Conservation (phyloP, 2,888 invertebrate species). For the Steinernema carpocapsae region DNA sequence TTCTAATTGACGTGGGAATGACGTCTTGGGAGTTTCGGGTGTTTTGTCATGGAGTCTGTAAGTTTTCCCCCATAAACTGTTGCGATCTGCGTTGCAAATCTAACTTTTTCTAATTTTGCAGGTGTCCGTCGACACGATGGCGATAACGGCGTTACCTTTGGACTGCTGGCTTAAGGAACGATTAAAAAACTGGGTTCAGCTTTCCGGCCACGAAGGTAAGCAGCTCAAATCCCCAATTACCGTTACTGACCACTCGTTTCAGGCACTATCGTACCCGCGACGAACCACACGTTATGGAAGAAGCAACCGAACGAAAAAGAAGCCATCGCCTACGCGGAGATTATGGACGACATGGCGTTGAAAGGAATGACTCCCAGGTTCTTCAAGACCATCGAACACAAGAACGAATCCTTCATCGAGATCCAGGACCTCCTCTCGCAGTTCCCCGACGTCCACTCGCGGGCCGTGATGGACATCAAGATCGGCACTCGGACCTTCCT, state of each 20-base stretch:
- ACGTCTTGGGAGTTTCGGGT: conserved; percentile 28
- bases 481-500: conserved; percentile 94
- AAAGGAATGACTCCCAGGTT: conserved; percentile 70
- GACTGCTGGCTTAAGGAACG: conserved; percentile 68
- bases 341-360: conserved; percentile 64
- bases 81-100: background rate
- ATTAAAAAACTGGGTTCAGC: conserved; percentile 66
- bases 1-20: conserved; percentile 31
- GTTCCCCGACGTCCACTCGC: conserved; percentile 86
- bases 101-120: conserved; percentile 42
- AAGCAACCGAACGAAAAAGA: conserved; percentile 70
- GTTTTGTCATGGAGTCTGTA: no score
- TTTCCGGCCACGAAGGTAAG: conserved; percentile 66
- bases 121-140: conserved; percentile 68
- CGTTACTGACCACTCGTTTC: background rate
- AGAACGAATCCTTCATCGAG: conserved; percentile 80
- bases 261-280: conserved; percentile 65
- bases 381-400: conserved; percentile 70
- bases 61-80: background rate
- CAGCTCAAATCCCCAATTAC: background rate
- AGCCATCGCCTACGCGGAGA: conserved; percentile 70
- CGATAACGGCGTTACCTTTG: conserved; percentile 67
- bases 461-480: conserved; percentile 96
- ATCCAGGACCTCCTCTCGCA: conserved; percentile 89
- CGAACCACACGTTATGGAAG: conserved; percentile 68